Conservation (phyloP, 2,113 vertebrate species). For the Dolichotis patagonum region DNA sequence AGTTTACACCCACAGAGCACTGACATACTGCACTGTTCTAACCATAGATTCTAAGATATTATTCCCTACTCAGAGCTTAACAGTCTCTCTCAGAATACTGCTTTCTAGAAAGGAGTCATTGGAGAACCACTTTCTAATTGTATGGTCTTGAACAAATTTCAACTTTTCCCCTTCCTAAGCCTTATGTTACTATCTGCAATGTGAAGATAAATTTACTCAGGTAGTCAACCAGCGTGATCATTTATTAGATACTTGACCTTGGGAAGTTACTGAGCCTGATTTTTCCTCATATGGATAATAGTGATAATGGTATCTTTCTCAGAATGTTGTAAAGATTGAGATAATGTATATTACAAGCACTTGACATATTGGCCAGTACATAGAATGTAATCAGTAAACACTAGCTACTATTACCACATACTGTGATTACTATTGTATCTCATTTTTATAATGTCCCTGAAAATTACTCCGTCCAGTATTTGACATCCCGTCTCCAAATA, state of each 20-base stretch:
- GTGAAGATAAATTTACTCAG: constrained; percentile 51
- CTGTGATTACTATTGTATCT: neutral
- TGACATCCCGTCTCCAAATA: neutral
- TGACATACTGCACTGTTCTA: neutral
- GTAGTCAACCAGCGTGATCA: constrained; percentile 9
- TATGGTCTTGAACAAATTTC: neutral
- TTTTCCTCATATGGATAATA: neutral
- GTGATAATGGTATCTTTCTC: constrained; percentile 4
- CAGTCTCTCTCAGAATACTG: neutral
- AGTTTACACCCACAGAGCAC: neutral
- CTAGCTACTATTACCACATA: neutral
- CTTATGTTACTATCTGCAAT: constrained; percentile 43
- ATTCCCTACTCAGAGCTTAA: neutral
- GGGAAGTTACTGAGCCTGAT: neutral
- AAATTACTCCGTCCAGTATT: neutral
- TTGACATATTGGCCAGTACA: neutral
- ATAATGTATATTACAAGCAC: constrained; percentile 3
- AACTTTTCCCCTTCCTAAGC: neutral
- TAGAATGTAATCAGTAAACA: neutral
- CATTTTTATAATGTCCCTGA: constrained; percentile 35
- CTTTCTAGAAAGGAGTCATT: neutral
- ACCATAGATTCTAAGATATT: neutral
- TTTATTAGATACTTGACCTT: neutral
- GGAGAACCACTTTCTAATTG: constrained; percentile 19
- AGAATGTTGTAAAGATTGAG: neutral